phyloP scores from a whole-genome alignment of 2,113 vertebrate species.

The Myxocyprinus asiaticus region DNA sequence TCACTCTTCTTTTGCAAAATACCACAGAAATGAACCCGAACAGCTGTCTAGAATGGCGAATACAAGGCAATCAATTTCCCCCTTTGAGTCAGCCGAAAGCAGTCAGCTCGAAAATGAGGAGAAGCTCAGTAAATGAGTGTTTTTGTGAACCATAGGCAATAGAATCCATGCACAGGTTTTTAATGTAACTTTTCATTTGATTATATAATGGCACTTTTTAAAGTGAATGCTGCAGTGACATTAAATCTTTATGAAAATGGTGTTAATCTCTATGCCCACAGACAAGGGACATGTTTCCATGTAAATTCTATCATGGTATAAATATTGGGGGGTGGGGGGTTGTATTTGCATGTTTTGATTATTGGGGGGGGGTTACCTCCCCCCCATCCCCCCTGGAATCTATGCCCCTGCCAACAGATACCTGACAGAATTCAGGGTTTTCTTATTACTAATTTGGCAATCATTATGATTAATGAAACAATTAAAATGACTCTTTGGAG shows the following conservation, averaged over 20 bases:
- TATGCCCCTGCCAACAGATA: too few relatives aligned
- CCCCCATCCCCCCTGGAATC: too few relatives aligned
- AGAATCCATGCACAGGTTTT: conserved; percentile 1
- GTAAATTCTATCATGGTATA: too few relatives aligned
- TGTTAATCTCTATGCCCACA: conserved; percentile 10
- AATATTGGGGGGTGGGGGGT: too few relatives aligned
- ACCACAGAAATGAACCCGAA: conserved; percentile 9
- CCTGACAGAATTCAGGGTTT: background rate
- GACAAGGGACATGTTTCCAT: too few relatives aligned
- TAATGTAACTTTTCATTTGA: background rate
- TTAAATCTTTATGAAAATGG: background rate
- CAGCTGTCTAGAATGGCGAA: conserved; percentile 33
- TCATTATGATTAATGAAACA: conserved; percentile 17
- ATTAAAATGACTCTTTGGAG: conserved; percentile 6
- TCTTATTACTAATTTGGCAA: background rate
- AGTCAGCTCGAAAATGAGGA: conserved; percentile 16
- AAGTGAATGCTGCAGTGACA: background rate
- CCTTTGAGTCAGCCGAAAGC: conserved; percentile 34
- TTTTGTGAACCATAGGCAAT: background rate
- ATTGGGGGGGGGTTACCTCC: too few relatives aligned
- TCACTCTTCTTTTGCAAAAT: conserved; percentile 8
- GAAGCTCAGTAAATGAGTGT: background rate
- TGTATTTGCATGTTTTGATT: too few relatives aligned
- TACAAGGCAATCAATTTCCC: conserved; percentile 15
- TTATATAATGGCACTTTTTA: background rate